phyloP scores from a whole-genome alignment of 1,140 invertebrate genomes.

The Papilio helenus region DNA sequence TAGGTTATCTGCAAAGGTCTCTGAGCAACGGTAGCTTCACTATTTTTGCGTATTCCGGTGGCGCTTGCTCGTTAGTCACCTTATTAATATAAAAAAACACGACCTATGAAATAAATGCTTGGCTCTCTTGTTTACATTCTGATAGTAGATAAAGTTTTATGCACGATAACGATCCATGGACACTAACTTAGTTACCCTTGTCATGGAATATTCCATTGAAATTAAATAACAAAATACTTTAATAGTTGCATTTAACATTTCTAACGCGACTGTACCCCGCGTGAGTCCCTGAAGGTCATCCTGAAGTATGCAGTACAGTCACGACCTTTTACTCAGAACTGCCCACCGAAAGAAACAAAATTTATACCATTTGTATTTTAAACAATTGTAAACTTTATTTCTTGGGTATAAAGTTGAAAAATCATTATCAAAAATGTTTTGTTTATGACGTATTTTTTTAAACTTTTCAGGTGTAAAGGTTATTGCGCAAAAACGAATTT shows the following conservation, averaged over 20 bases:
- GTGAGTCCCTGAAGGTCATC: conserved; percentile 69
- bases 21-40: too few species aligned
- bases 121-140: too few species aligned
- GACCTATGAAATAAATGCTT: too few species aligned
- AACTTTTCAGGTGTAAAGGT: conserved; percentile 26
- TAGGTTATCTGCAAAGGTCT: too few species aligned
- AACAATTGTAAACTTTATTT: conserved; percentile 20
- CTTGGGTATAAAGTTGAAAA: background rate
- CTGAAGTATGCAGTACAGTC: conserved; percentile 68
- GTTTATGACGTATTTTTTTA: conserved; percentile 10
- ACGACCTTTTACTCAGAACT: conserved; percentile 48
- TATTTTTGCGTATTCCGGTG: too few species aligned
- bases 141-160: too few species aligned
- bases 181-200: too few species aligned
- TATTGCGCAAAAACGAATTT: conserved; percentile 27
- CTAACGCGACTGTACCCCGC: conserved; percentile 53
- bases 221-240: conserved; percentile 34
- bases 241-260: conserved; percentile 30
- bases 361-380: conserved; percentile 27
- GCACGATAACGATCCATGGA: too few species aligned
- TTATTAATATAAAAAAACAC: too few species aligned
- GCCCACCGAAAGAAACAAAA: conserved; percentile 33
- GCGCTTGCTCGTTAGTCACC: too few species aligned
- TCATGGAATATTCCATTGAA: background rate
- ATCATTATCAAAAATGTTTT: background rate